Percentiles rank a stretch among this genome's conserved stretches.
phyloP scores from a whole-genome alignment of 1,140 invertebrate species.

The Leptopilina boulardi region DNA sequence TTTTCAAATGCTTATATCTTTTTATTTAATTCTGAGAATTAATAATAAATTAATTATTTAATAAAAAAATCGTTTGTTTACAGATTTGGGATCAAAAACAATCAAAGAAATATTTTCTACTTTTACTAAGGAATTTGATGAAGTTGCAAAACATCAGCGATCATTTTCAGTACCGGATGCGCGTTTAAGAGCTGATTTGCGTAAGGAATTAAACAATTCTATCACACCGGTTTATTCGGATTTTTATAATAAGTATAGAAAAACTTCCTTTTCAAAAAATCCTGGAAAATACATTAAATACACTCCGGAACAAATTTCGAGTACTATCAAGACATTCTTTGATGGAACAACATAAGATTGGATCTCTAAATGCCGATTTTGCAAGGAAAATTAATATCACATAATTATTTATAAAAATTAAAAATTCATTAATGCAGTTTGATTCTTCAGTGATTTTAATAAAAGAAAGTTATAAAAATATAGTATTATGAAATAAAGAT shows the following conservation, averaged over 20 bases:
- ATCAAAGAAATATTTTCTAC: conserved; percentile 93
- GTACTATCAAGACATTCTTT: conserved; percentile 89
- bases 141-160: conserved; percentile 89
- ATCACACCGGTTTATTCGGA: conserved; percentile 89
- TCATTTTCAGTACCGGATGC: conserved; percentile 95
- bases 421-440: not conserved
- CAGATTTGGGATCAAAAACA: conserved; percentile 78
- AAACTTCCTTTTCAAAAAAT: conserved; percentile 90
- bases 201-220: conserved; percentile 66
- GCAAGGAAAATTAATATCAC: not conserved
- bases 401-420: conserved; percentile 31
- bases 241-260: conserved; percentile 84
- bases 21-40: too few species aligned
- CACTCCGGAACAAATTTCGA: conserved; percentile 87
- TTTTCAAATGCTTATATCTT: too few species aligned
- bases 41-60: not conserved
- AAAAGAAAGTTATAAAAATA: too few species aligned
- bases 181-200: conserved; percentile 84
- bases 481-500: too few species aligned
- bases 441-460: too few species aligned
- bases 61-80: conserved; percentile 64
- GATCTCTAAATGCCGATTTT: not conserved
- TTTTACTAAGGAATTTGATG: conserved; percentile 98
- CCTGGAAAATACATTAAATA: conserved; percentile 96
- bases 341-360: conserved; percentile 82